Evolutionary conservation across 2,888 invertebrate genomes (phyloP).

Genomic region (Noctua comes): DNA sequence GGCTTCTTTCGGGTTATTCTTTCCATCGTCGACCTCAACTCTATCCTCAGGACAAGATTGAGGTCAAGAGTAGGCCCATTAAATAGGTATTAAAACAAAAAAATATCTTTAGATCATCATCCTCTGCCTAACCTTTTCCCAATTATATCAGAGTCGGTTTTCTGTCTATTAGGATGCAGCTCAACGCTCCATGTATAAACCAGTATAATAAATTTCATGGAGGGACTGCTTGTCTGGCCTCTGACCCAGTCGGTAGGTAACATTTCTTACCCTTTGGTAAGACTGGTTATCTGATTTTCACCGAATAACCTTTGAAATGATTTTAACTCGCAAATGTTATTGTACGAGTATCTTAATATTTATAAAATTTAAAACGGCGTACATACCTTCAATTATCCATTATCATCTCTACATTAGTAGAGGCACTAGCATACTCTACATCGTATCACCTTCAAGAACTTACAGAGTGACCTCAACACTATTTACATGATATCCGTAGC

Average conservation of each 20-base stretch:
- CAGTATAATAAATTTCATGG: background rate
- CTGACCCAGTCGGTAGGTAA: background rate
- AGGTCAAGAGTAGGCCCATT: too few species aligned
- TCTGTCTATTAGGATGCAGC: background rate
- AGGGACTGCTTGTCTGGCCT: background rate
- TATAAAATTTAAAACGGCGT: background rate
- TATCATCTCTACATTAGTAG: background rate
- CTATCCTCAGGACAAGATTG: too few species aligned
- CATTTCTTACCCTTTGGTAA: background rate
- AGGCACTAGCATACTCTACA: slow-evolving; percentile 21
- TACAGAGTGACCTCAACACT: slow-evolving; percentile 48
- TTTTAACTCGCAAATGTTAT: background rate
- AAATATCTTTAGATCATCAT: background rate
- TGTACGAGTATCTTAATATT: background rate
- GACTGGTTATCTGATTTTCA: background rate
- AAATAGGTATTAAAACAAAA: too few species aligned
- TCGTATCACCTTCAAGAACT: slow-evolving; percentile 51
- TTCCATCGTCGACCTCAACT: too few species aligned
- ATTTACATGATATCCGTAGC: slow-evolving; percentile 62
- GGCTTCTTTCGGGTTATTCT: too few species aligned
- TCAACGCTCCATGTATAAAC: background rate
- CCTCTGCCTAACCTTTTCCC: background rate
- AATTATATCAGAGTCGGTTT: background rate
- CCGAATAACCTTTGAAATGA: background rate
- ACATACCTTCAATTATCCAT: background rate